Percentiles rank a stretch among this genome's conserved stretches.
phyloP scores from a whole-genome alignment of 2,888 invertebrate species.

The Drosophila hamatofila region DNA sequence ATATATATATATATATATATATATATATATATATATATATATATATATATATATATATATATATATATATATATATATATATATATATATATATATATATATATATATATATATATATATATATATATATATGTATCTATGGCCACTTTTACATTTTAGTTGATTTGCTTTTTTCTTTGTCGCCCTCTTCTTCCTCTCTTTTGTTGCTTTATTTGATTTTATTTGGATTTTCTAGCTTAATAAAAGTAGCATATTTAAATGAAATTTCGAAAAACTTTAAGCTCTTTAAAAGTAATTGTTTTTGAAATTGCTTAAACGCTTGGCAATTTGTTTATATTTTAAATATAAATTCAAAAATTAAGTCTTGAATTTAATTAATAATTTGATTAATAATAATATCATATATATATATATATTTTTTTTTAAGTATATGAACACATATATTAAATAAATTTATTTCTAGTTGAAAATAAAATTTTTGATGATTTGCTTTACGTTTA shows the following conservation, averaged over 20 bases:
- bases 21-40: background rate
- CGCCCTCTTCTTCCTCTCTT: background rate
- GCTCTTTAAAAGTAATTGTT: background rate
- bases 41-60: background rate
- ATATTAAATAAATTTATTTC: no score
- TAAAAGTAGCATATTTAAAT: slow-evolving; percentile 29
- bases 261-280: background rate
- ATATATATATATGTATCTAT: background rate
- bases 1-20: background rate
- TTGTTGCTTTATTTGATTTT: slow-evolving; percentile 57
- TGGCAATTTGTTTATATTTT: background rate
- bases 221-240: background rate
- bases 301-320: background rate
- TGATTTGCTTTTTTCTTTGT: background rate
- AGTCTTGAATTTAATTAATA: no score
- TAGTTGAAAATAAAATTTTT: no score
- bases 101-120: background rate
- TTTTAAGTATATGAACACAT: no score
- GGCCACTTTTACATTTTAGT: slow-evolving; percentile 11
- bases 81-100: background rate
- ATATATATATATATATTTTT: no score
- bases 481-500: no score
- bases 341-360: no score
- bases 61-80: background rate
- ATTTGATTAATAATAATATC: no score